These are phyloP conservation scores for Rhodophaea formosa DNA, from an alignment of 2,888 invertebrate genomes.

Conservation along the genomic window DNA sequence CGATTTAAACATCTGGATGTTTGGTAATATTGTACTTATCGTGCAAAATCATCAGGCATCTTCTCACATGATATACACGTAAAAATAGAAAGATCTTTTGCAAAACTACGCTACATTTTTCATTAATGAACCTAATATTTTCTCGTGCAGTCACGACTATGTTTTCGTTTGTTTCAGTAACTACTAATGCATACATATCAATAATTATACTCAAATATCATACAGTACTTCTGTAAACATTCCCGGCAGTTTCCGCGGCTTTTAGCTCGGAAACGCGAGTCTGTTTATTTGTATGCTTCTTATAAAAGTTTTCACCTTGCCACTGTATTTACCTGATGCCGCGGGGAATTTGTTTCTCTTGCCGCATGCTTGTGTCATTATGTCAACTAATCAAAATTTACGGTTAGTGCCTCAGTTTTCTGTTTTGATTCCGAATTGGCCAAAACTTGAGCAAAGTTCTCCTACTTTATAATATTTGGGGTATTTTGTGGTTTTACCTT, in stretches of 20 bases:
- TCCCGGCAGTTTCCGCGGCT: slow-evolving; percentile 10
- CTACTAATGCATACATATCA: not conserved
- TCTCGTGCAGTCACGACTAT: not conserved
- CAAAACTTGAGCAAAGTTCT: too few species aligned
- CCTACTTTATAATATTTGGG: too few species aligned
- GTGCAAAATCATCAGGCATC: too few species aligned
- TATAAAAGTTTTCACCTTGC: slow-evolving; percentile 27
- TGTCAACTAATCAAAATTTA: not conserved
- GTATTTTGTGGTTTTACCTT: not conserved
- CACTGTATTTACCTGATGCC: slow-evolving; percentile 17
- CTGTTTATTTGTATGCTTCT: slow-evolving; percentile 31
- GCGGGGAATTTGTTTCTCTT: slow-evolving; percentile 17
- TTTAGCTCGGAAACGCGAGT: not conserved
- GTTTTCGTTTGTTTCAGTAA: not conserved
- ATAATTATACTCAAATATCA: not conserved
- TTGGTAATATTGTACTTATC: too few species aligned
- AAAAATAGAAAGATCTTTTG: too few species aligned
- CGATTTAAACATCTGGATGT: too few species aligned
- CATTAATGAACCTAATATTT: too few species aligned
- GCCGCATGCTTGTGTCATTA: slow-evolving; percentile 10
- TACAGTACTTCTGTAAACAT: not conserved
- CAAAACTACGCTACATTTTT: too few species aligned
- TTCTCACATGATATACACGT: too few species aligned
- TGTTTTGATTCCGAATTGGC: not conserved
- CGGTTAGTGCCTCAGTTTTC: not conserved